These are phyloP conservation scores for Panorpa germanica DNA, from an alignment of 2,888 invertebrate species.

Conservation along the genomic window DNA sequence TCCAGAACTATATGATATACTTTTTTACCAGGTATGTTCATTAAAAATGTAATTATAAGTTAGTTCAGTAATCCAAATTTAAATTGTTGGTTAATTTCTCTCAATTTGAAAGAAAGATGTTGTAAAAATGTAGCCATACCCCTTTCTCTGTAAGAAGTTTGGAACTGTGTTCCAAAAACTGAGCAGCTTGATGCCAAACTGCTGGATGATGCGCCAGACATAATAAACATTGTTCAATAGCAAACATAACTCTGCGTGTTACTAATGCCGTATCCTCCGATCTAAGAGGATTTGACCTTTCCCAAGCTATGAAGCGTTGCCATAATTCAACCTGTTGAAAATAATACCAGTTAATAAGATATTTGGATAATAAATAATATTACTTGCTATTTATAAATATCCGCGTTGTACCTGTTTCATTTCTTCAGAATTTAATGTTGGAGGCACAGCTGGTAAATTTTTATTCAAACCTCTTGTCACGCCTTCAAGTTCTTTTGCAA, in stretches of 20 bases:
- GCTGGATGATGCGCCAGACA: slow-evolving; percentile 96
- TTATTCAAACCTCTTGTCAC: slow-evolving; percentile 89
- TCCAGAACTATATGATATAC: too few relatives aligned
- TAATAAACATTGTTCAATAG: slow-evolving; percentile 91
- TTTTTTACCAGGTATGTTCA: too few relatives aligned
- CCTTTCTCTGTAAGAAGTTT: slow-evolving; percentile 90
- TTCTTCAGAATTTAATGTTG: slow-evolving; percentile 76
- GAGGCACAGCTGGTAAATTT: slow-evolving; percentile 93
- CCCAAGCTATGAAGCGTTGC: slow-evolving; percentile 98
- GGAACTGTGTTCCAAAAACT: slow-evolving; percentile 88
- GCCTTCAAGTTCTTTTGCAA: slow-evolving; percentile 90
- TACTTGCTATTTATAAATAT: slow-evolving; percentile 1
- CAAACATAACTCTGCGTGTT: slow-evolving; percentile 92
- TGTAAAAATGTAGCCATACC: too few relatives aligned
- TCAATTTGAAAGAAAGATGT: too few relatives aligned
- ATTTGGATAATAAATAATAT: slow-evolving; percentile 1
- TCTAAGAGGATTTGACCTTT: slow-evolving; percentile 87
- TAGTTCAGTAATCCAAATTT: too few relatives aligned
- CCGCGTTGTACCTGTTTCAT: slow-evolving; percentile 58
- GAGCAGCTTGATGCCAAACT: slow-evolving; percentile 97
- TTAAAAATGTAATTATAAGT: too few relatives aligned
- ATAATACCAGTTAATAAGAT: slow-evolving; percentile 8
- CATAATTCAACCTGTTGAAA: slow-evolving; percentile 74
- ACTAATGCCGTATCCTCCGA: slow-evolving; percentile 91
- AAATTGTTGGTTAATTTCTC: too few relatives aligned